A percentile compares a stretch with the other conserved stretches of the same genome.
phyloP scores from a whole-genome alignment of 2,888 invertebrate species.

The Fragum whitleyi region DNA sequence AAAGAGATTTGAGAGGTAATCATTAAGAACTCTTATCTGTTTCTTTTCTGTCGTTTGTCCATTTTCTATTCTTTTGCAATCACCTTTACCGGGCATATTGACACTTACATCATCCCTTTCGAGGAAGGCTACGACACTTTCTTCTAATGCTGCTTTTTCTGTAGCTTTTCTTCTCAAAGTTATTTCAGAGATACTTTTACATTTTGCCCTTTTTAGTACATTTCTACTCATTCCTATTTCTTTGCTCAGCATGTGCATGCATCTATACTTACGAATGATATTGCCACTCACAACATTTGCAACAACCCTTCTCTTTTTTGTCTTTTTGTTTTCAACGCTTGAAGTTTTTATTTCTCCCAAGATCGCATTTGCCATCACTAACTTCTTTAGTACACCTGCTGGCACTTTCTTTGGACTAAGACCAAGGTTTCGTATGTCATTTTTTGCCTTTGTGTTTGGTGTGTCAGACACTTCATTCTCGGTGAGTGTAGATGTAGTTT shows the following conservation, averaged over 20 bases:
- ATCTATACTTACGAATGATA: slow-evolving; percentile 41
- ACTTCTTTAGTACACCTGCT: background rate
- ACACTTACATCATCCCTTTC: slow-evolving; percentile 44
- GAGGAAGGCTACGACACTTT: slow-evolving; percentile 26
- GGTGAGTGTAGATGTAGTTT: background rate
- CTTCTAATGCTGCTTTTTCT: no score
- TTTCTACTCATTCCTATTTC: slow-evolving; percentile 42
- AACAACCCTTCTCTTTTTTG: background rate
- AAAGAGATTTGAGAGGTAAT: slow-evolving; percentile 42
- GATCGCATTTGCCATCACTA: slow-evolving; percentile 19
- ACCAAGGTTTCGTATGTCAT: background rate
- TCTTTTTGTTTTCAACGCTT: slow-evolving; percentile 7
- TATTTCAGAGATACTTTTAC: background rate
- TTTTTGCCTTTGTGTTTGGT: background rate
- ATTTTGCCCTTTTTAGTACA: slow-evolving; percentile 22
- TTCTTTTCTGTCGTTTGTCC: slow-evolving; percentile 24
- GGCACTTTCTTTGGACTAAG: background rate
- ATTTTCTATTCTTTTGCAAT: slow-evolving; percentile 30
- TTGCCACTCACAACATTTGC: slow-evolving; percentile 33
- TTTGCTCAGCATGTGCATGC: slow-evolving; percentile 1
- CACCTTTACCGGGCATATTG: slow-evolving; percentile 44
- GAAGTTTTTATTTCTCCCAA: slow-evolving; percentile 14
- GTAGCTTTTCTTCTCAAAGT: slow-evolving; percentile 12
- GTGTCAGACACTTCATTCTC: background rate
- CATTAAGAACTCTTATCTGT: slow-evolving; percentile 33